Evolutionary conservation across 2,797 vertebrate species (phyloP).

Genomic region (Todus mexicanus): DNA sequence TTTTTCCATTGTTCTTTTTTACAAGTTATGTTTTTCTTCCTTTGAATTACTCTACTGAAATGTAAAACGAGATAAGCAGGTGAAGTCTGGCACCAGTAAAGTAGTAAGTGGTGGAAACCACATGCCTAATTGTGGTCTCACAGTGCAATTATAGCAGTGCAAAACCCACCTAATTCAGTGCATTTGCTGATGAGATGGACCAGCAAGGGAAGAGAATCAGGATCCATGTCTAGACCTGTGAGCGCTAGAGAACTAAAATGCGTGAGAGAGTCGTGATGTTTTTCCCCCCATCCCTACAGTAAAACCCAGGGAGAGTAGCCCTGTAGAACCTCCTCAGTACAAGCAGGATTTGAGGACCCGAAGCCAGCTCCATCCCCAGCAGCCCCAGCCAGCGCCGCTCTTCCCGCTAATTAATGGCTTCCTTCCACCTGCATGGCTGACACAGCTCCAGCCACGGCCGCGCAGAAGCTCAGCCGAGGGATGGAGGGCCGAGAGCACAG

Average conservation of each 20-base stretch:
- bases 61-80: background rate
- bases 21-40: background rate
- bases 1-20: background rate
- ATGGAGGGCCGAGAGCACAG: background rate
- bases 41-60: background rate
- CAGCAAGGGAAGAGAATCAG: background rate
- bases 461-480: background rate
- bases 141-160: background rate
- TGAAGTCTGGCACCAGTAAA: background rate
- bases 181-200: background rate
- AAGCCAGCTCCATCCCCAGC: background rate
- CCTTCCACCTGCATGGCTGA: constrained; percentile 57
- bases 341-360: background rate
- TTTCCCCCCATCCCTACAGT: background rate
- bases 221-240: background rate
- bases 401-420: constrained; percentile 59
- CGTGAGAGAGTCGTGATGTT: rapidly evolving
- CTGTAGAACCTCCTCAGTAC: background rate
- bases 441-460: background rate
- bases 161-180: background rate
- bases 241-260: background rate
- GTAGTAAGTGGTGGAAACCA: background rate
- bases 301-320: background rate
- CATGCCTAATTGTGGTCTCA: background rate
- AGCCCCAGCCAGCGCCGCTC: background rate